phyloP scores from a whole-genome alignment of 2,113 vertebrate genomes.

The Dryoscopus gambensis region DNA sequence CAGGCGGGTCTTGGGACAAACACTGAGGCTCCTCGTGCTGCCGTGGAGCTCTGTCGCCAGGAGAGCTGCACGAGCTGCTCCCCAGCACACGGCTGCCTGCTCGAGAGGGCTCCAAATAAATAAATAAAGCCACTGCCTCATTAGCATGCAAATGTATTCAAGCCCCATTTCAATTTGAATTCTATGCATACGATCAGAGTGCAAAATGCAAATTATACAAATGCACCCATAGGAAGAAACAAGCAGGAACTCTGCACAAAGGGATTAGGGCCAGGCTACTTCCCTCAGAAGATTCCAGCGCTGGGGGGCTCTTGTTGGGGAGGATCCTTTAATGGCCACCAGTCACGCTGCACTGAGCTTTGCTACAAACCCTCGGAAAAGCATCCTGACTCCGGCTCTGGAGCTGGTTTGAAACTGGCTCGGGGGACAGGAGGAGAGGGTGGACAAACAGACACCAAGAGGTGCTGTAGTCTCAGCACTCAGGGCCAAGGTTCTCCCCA shows the following conservation, averaged over 20 bases:
- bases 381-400: not conserved
- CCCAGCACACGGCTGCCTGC: conserved; percentile 4
- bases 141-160: conserved; percentile 79
- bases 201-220: conserved; percentile 78
- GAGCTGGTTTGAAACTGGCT: not conserved
- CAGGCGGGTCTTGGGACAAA: not conserved
- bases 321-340: not conserved
- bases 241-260: conserved; percentile 70
- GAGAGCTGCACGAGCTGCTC: not conserved
- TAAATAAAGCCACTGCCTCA: conserved; percentile 52
- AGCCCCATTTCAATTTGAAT: conserved; percentile 74
- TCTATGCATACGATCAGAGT: conserved; percentile 75
- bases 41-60: not conserved
- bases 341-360: not conserved
- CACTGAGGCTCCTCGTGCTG: accelerated
- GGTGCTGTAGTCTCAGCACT: not conserved
- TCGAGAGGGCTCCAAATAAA: conserved; percentile 63
- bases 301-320: not conserved
- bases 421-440: not conserved
- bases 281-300: not conserved
- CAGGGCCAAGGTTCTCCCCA: accelerated
- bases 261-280: conserved; percentile 65
- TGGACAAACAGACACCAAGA: not conserved
- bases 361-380: not conserved
- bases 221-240: conserved; percentile 72